Evolutionary conservation across 2,888 invertebrate genomes (phyloP).

Genomic region (Merodon equestris): DNA sequence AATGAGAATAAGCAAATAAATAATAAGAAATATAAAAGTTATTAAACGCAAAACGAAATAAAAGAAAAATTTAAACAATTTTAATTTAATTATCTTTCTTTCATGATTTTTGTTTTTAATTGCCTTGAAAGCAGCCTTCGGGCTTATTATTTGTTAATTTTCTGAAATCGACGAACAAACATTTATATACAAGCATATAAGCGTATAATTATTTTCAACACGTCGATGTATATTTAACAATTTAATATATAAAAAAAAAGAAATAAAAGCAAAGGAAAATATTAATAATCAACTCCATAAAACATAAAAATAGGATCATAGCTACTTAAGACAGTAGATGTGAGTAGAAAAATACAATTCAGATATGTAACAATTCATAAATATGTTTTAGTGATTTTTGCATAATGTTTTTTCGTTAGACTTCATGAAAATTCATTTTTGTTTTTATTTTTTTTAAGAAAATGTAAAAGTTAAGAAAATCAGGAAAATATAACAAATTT

Average conservation of each 20-base stretch:
- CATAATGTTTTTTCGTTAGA: conserved; percentile 28
- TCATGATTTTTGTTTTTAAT: not conserved
- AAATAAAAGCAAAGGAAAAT: not conserved
- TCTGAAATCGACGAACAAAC: conserved; percentile 55
- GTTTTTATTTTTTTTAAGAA: conserved; percentile 5
- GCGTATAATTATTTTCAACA: conserved; percentile 60
- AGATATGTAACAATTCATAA: not conserved
- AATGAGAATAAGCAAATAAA: conserved; percentile 34
- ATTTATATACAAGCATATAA: conserved; percentile 61
- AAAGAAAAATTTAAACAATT: conserved; percentile 30
- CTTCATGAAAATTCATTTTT: conserved; percentile 39
- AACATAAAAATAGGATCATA: conserved; percentile 35
- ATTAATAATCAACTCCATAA: conserved; percentile 42
- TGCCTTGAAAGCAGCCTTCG: conserved; percentile 37
- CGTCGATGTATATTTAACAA: conserved; percentile 57
- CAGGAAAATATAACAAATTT: conserved; percentile 27
- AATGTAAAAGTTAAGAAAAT: conserved; percentile 52
- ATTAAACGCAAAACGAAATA: conserved; percentile 42
- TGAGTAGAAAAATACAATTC: conserved; percentile 9
- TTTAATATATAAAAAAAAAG: conserved; percentile 12
- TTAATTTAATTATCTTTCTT: conserved; percentile 11
- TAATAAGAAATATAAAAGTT: conserved; percentile 31
- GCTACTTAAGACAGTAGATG: conserved; percentile 9
- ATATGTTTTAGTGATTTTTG: conserved; percentile 16
- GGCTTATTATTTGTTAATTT: conserved; percentile 17